Evolutionary conservation across 2,888 invertebrate genomes (phyloP).

Genomic region (Apamea sordens): DNA sequence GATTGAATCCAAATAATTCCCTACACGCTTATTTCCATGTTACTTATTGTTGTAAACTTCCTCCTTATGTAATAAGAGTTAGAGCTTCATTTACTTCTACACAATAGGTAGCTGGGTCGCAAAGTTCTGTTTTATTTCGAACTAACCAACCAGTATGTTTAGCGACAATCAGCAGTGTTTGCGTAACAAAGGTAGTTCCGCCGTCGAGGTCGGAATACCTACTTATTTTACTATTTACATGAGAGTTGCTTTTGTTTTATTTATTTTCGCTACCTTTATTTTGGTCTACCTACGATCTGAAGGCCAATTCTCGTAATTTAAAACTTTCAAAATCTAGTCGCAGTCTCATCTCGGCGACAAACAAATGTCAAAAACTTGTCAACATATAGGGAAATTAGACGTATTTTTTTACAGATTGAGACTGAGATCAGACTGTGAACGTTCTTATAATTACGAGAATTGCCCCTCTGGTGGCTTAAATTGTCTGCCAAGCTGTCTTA

Average conservation of each 20-base stretch:
- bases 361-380: too few species aligned
- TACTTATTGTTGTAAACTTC: neutral
- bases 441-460: too few species aligned
- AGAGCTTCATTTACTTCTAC: constrained; percentile 20
- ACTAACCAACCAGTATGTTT: constrained; percentile 58
- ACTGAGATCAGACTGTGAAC: too few species aligned
- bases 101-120: constrained; percentile 15
- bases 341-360: too few species aligned
- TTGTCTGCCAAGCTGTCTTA: neutral
- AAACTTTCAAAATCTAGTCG: too few species aligned
- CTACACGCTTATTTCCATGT: neutral
- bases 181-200: constrained; percentile 22
- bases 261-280: constrained; percentile 7
- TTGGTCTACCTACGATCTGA: neutral
- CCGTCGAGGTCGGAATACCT: constrained; percentile 15
- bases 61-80: neutral
- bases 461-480: neutral
- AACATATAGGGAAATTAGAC: too few species aligned
- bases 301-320: too few species aligned
- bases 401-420: too few species aligned
- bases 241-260: constrained; percentile 26
- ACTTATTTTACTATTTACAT: constrained; percentile 40
- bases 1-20: neutral
- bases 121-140: constrained; percentile 48
- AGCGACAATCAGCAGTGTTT: constrained; percentile 58